phyloP scores from a whole-genome alignment of 2,113 vertebrate genomes.

The Myocastor coypus region DNA sequence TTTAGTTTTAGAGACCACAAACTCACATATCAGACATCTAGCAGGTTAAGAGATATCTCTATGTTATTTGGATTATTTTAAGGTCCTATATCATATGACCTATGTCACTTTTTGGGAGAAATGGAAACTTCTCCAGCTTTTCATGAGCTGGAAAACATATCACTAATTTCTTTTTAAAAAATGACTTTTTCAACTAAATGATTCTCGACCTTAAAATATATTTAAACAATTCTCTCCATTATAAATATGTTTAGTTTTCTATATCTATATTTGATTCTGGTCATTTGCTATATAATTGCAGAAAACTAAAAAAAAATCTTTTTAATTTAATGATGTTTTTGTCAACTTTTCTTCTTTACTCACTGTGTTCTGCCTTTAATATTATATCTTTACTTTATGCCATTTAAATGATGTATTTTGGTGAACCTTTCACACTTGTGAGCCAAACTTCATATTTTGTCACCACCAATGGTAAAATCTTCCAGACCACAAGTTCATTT shows the following conservation, averaged over 20 bases:
- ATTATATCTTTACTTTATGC: background rate
- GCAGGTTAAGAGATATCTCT: too few relatives aligned
- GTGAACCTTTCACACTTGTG: background rate
- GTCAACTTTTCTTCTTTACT: background rate
- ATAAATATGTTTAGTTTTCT: background rate
- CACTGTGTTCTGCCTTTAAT: background rate
- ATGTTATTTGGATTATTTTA: too few relatives aligned
- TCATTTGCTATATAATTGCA: background rate
- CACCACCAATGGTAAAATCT: background rate
- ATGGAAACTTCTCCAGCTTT: background rate
- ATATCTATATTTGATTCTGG: background rate
- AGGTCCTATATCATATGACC: too few relatives aligned
- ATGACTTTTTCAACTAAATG: background rate
- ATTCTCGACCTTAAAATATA: background rate
- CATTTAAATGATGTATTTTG: slow-evolving; percentile 19
- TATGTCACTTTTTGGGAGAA: background rate
- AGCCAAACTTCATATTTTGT: background rate
- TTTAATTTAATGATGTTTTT: slow-evolving; percentile 34
- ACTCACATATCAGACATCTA: too few relatives aligned
- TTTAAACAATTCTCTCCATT: background rate
- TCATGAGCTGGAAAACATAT: background rate
- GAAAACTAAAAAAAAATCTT: background rate
- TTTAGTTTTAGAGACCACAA: too few relatives aligned
- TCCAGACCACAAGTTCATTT: background rate
- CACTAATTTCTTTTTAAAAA: background rate